Conservation (phyloP, 2,113 vertebrate species). For the Eurystomus gularis region DNA sequence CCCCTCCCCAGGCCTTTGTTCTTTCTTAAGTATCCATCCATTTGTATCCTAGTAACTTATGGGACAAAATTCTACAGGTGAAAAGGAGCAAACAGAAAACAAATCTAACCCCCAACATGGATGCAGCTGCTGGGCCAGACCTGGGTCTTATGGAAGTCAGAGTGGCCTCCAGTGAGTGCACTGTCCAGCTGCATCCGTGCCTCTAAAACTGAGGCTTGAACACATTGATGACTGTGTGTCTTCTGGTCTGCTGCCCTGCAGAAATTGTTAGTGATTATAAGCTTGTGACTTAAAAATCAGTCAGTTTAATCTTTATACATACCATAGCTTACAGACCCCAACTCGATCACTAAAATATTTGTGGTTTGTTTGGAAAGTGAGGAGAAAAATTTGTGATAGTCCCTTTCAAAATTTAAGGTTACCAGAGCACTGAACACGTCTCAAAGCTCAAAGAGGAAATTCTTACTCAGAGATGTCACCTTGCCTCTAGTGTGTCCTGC, state of each 20-base stretch:
- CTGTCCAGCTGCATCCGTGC: background rate
- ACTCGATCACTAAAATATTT: background rate
- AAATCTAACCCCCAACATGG: too few species aligned
- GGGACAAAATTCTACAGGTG: too few species aligned
- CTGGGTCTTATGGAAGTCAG: background rate
- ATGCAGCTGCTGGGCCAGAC: background rate
- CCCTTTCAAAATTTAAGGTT: background rate
- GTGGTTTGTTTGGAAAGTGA: background rate
- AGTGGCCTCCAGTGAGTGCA: background rate
- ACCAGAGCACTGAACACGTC: fast-evolving
- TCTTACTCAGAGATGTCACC: background rate
- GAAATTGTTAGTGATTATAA: background rate
- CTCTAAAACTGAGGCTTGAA: background rate
- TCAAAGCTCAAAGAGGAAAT: background rate
- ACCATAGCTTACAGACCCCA: background rate
- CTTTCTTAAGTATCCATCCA: too few species aligned
- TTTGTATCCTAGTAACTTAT: too few species aligned
- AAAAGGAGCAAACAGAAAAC: too few species aligned
- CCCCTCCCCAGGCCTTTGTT: too few species aligned
- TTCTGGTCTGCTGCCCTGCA: background rate
- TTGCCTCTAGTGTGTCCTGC: background rate
- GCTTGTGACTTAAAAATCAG: background rate
- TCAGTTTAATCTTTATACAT: background rate
- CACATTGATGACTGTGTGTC: background rate
- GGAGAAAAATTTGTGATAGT: background rate